Percentiles rank a stretch among this genome's conserved stretches.
These are phyloP conservation scores for Dryoscopus gambensis DNA, from an alignment of 2,113 vertebrate genomes.

Conservation along the genomic window DNA sequence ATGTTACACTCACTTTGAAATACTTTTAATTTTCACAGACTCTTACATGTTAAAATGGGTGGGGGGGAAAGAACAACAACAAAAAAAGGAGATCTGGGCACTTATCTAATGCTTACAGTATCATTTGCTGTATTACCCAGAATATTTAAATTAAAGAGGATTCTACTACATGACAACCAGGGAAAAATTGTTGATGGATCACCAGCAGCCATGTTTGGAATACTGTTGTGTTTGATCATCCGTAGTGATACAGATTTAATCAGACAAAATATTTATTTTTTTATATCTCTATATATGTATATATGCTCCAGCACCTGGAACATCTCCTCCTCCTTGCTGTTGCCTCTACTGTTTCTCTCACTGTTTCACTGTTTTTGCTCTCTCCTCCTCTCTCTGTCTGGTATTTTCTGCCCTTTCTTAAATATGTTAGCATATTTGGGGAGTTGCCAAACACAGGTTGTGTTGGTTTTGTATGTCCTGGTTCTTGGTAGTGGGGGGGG, in stretches of 20 bases:
- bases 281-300: background rate
- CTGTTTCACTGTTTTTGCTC: background rate
- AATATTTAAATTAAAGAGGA: background rate
- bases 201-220: background rate
- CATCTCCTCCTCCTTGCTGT: background rate
- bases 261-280: background rate
- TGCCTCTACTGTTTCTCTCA: background rate
- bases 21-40: background rate
- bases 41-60: background rate
- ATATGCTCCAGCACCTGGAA: background rate
- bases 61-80: no score
- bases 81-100: background rate
- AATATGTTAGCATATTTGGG: background rate
- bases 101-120: background rate
- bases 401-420: background rate
- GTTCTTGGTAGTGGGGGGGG: background rate
- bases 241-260: background rate
- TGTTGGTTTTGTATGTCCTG: background rate
- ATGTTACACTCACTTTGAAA: background rate
- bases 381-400: background rate
- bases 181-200: background rate
- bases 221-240: background rate
- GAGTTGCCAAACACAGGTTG: background rate
- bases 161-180: background rate
- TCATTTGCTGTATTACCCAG: background rate